phyloP scores from a whole-genome alignment of 2,797 vertebrate genomes.

The Eospalax fontanierii region DNA sequence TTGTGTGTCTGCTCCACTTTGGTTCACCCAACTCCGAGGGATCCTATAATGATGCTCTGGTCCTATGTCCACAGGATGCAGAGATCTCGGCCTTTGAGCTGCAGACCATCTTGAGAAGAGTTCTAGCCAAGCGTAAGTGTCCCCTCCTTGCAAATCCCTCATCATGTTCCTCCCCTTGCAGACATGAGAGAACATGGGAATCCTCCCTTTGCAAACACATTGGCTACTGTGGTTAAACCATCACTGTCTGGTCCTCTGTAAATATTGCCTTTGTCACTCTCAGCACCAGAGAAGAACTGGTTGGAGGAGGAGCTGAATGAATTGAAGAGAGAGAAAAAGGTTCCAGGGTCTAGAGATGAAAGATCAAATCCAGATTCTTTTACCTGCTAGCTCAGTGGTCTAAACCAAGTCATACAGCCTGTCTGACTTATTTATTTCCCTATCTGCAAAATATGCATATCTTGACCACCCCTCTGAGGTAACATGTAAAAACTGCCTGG shows the following conservation, averaged over 20 bases:
- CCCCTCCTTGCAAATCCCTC: not conserved
- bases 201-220: rapidly evolving
- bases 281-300: rapidly evolving
- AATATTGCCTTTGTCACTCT: no score
- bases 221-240: not conserved
- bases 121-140: slow-evolving; percentile 93
- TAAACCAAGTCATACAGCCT: not conserved
- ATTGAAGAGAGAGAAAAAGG: no score
- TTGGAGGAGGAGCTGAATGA: no score
- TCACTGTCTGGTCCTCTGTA: rapidly evolving
- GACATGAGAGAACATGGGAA: rapidly evolving
- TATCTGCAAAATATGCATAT: not conserved
- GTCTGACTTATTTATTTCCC: not conserved
- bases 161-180: rapidly evolving
- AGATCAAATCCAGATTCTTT: not conserved
- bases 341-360: not conserved
- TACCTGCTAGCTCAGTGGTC: not conserved
- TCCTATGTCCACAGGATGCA: slow-evolving; percentile 90
- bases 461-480: not conserved
- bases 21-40: not conserved
- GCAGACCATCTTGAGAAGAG: slow-evolving; percentile 92
- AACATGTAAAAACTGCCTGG: not conserved
- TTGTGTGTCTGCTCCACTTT: no score
- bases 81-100: slow-evolving; percentile 95
- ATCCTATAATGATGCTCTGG: rapidly evolving